These are phyloP conservation scores for Eulithis prunata DNA, from an alignment of 2,888 invertebrate genomes.

Conservation along the genomic window DNA sequence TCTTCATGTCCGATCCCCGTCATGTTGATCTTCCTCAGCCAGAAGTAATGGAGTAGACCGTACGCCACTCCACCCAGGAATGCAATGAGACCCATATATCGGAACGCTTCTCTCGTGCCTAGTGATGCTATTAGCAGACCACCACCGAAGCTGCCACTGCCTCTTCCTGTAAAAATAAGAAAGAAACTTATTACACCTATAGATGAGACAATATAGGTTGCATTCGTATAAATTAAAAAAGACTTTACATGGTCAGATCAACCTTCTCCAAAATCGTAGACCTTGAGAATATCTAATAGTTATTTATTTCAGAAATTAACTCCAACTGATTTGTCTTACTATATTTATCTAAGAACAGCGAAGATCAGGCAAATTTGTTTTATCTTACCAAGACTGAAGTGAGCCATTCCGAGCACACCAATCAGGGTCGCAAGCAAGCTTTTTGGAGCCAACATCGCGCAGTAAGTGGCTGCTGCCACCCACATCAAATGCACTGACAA, in stretches of 20 bases:
- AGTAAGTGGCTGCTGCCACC: slow-evolving; percentile 95
- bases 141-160: slow-evolving; percentile 92
- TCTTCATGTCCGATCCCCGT: slow-evolving; percentile 64
- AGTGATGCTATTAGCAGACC: slow-evolving; percentile 90
- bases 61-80: slow-evolving; percentile 89
- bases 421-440: slow-evolving; percentile 93
- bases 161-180: slow-evolving; percentile 82
- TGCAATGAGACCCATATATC: slow-evolving; percentile 90
- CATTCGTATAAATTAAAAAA: too few relatives aligned
- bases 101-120: slow-evolving; percentile 90
- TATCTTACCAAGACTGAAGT: slow-evolving; percentile 91
- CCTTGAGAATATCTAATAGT: too few relatives aligned
- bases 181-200: too few relatives aligned
- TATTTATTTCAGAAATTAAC: too few relatives aligned
- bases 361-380: background rate
- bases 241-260: too few relatives aligned
- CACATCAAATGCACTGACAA: slow-evolving; percentile 95
- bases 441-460: slow-evolving; percentile 92
- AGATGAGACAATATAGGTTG: too few relatives aligned
- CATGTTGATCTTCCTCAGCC: slow-evolving; percentile 86
- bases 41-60: slow-evolving; percentile 88
- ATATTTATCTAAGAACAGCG: background rate
- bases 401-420: slow-evolving; percentile 94
- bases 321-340: too few relatives aligned
- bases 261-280: too few relatives aligned